Evolutionary conservation across 2,113 vertebrate genomes (phyloP).

Genomic region (Prolemur simus): DNA sequence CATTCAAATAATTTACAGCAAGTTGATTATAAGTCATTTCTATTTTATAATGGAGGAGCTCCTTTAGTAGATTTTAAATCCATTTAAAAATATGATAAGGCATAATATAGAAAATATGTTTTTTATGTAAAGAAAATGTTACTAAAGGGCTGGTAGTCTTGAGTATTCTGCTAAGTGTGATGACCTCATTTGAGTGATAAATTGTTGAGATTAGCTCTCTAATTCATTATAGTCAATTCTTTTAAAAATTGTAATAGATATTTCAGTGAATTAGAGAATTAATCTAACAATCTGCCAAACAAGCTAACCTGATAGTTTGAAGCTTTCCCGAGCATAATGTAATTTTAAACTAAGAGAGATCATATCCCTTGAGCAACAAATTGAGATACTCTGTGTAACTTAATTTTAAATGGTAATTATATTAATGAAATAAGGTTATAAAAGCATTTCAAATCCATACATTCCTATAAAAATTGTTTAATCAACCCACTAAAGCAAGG

Average conservation of each 20-base stretch:
- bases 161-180: slow-evolving; percentile 39
- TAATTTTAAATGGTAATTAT: slow-evolving; percentile 71
- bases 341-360: slow-evolving; percentile 74
- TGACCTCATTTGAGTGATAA: slow-evolving; percentile 74
- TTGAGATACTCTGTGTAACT: slow-evolving; percentile 69
- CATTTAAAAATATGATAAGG: background rate
- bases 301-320: slow-evolving; percentile 76
- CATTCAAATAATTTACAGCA: background rate
- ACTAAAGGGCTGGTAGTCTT: background rate
- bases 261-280: slow-evolving; percentile 72
- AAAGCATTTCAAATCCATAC: slow-evolving; percentile 68
- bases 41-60: background rate
- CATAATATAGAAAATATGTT: background rate
- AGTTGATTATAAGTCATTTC: background rate
- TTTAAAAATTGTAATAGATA: slow-evolving; percentile 74
- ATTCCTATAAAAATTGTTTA: slow-evolving; percentile 53
- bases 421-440: slow-evolving; percentile 71
- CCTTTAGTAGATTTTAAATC: background rate
- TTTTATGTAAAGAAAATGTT: slow-evolving; percentile 17
- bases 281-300: slow-evolving; percentile 74
- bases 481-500: slow-evolving; percentile 1
- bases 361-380: slow-evolving; percentile 67
- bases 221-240: slow-evolving; percentile 76
- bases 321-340: slow-evolving; percentile 67
- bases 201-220: slow-evolving; percentile 73